phyloP scores from a whole-genome alignment of 2,797 vertebrate genomes.

The Centropyge bicolor region DNA sequence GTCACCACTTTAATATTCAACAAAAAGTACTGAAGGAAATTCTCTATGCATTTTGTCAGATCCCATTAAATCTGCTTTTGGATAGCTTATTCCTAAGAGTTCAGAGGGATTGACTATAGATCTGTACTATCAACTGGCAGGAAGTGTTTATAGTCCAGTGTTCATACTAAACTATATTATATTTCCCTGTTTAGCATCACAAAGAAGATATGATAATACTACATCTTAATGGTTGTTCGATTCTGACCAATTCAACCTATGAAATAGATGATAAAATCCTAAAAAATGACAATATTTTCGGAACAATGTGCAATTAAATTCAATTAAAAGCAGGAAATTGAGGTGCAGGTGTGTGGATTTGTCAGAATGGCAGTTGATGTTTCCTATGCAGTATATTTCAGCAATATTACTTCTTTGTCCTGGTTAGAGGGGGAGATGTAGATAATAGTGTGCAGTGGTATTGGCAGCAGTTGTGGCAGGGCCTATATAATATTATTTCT shows the following conservation, averaged over 20 bases:
- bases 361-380: constrained; percentile 23
- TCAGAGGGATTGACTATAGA: constrained; percentile 54
- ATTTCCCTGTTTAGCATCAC: constrained; percentile 4
- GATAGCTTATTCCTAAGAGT: constrained; percentile 43
- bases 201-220: constrained; percentile 8
- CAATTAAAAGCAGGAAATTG: constrained; percentile 15
- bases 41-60: constrained; percentile 49
- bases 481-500: constrained; percentile 77
- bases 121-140: constrained; percentile 41
- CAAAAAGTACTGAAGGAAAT: constrained; percentile 40
- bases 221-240: neutral
- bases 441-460: constrained; percentile 62
- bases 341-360: constrained; percentile 30
- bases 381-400: constrained; percentile 5
- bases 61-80: constrained; percentile 39
- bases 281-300: constrained; percentile 6
- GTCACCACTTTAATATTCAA: constrained; percentile 61
- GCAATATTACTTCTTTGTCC: constrained; percentile 53
- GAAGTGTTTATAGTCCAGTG: constrained; percentile 32
- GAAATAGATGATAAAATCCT: constrained; percentile 1
- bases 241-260: neutral
- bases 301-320: constrained; percentile 19
- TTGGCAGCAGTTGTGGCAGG: constrained; percentile 64
- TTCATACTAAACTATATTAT: constrained; percentile 15
- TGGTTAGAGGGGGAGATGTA: constrained; percentile 56